phyloP scores from a whole-genome alignment of 2,888 invertebrate genomes.

The Doris montereyensis region DNA sequence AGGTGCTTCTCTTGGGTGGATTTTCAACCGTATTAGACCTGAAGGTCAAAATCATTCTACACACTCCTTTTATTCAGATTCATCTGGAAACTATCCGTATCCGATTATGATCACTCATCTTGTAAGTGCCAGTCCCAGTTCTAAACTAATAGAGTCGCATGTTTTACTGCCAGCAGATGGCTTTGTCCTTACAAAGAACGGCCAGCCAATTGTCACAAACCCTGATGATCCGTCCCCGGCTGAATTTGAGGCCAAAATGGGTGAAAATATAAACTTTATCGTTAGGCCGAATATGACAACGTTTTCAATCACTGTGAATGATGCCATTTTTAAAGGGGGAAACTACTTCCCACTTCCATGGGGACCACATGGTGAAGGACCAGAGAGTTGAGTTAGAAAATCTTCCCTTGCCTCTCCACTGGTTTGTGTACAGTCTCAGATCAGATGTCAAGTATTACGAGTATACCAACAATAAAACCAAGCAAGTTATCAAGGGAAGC shows the following conservation, averaged over 20 bases:
- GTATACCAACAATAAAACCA: constrained; percentile 41
- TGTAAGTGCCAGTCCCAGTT: background rate
- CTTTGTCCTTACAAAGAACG: constrained; percentile 48
- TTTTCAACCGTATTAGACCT: constrained; percentile 52
- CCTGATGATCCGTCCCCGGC: constrained; percentile 53
- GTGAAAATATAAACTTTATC: constrained; percentile 46
- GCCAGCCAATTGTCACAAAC: constrained; percentile 48
- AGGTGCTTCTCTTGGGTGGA: constrained; percentile 48
- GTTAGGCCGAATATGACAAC: constrained; percentile 46
- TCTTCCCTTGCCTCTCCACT: constrained; percentile 58
- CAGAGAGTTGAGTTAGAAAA: constrained; percentile 57
- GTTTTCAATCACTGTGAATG: constrained; percentile 49
- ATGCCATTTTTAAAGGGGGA: constrained; percentile 45
- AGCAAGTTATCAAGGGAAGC: constrained; percentile 35
- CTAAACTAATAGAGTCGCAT: constrained; percentile 33
- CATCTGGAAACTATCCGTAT: background rate
- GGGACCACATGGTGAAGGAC: constrained; percentile 54
- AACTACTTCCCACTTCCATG: constrained; percentile 49
- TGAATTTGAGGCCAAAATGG: constrained; percentile 50
- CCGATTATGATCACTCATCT: background rate
- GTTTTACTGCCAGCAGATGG: constrained; percentile 32
- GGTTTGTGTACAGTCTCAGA: constrained; percentile 62
- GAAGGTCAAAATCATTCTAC: background rate
- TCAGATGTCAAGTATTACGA: constrained; percentile 50
- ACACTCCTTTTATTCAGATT: background rate